phyloP scores from a whole-genome alignment of 2,797 vertebrate genomes.

The Tokudaia tokunoshimensis region DNA sequence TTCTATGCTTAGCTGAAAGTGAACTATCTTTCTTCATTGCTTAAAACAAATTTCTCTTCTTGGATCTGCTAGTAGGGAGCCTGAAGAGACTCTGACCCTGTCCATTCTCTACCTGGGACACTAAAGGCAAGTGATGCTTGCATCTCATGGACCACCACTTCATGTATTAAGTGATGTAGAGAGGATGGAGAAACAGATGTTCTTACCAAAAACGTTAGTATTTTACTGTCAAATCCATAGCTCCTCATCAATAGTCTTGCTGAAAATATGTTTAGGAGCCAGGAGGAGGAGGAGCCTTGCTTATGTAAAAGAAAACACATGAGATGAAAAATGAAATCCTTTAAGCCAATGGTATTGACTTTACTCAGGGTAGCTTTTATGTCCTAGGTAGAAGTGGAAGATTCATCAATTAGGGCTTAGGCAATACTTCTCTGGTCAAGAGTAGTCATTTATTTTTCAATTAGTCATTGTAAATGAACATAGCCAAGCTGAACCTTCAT shows the following conservation, averaged over 20 bases:
- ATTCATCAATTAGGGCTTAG: constrained; percentile 47
- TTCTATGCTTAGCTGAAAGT: neutral
- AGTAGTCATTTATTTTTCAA: constrained; percentile 63
- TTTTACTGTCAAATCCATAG: neutral
- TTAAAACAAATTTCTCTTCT: neutral
- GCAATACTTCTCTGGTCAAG: constrained; percentile 22
- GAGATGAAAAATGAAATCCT: neutral
- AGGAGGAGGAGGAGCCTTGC: neutral
- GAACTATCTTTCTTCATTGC: constrained; percentile 24
- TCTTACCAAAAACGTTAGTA: neutral
- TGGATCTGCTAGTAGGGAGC: neutral
- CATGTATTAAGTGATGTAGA: neutral
- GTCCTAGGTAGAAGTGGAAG: constrained; percentile 13
- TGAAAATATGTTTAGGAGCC: neutral
- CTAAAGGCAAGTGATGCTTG: neutral
- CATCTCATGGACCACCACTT: neutral
- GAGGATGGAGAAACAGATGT: neutral
- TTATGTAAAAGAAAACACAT: neutral
- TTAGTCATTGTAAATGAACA: constrained; percentile 45
- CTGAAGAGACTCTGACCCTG: neutral
- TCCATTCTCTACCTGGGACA: neutral
- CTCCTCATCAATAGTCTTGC: neutral
- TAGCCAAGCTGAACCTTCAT: neutral
- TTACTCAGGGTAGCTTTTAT: constrained; percentile 2
- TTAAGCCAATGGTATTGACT: neutral